A percentile compares a stretch with the other conserved stretches of the same genome.
These are phyloP conservation scores for Donacobius atricapilla DNA, from an alignment of 2,113 vertebrate genomes.

Conservation along the genomic window DNA sequence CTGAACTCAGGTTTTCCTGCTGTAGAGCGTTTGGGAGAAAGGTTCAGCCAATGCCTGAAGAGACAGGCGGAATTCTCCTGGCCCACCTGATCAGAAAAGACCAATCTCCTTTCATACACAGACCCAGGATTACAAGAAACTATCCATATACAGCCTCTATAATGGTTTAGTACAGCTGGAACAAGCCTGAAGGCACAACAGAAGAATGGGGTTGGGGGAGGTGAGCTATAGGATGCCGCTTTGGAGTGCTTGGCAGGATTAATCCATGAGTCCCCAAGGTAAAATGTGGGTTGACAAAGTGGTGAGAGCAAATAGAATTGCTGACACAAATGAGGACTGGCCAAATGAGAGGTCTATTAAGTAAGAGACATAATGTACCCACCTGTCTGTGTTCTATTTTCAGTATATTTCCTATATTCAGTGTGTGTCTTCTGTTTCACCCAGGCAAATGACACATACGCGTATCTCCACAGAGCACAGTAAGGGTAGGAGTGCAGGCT, in stretches of 20 bases:
- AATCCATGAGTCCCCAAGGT: background rate
- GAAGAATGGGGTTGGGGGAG: accelerated
- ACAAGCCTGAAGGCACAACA: background rate
- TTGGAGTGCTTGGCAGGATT: background rate
- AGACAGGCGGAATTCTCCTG: background rate
- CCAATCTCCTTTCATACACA: background rate
- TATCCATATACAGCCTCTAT: background rate
- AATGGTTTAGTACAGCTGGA: background rate
- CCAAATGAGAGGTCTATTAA: background rate
- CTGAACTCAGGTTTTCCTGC: background rate
- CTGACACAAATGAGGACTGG: background rate
- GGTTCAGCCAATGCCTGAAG: background rate
- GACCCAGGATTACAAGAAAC: background rate
- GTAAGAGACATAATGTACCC: background rate
- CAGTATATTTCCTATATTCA: background rate
- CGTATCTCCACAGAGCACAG: accelerated
- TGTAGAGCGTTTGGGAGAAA: background rate
- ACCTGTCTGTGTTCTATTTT: background rate
- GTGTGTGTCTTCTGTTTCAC: background rate
- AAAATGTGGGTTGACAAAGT: background rate
- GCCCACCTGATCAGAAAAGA: background rate
- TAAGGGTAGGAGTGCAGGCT: background rate
- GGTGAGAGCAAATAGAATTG: background rate
- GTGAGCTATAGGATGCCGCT: background rate
- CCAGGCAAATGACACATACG: background rate